A percentile compares a stretch with the other conserved stretches of the same genome.
Evolutionary conservation across 2,113 vertebrate genomes (phyloP).

Genomic region (Pedetes capensis): DNA sequence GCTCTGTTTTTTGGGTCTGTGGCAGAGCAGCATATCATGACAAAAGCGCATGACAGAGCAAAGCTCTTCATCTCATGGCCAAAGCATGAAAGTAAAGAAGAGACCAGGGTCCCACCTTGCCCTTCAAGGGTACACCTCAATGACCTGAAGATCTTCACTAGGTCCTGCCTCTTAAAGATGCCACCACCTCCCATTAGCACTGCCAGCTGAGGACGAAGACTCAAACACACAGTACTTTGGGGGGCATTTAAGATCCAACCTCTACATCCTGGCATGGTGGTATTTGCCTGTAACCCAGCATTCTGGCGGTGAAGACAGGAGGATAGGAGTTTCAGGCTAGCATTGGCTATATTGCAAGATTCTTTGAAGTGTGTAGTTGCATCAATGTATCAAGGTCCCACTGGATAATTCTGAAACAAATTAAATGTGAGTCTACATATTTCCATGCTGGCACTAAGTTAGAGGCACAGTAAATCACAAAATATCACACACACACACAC

Average conservation of each 20-base stretch:
- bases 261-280: neutral
- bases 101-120: too few relatives aligned
- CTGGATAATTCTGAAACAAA: neutral
- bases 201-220: neutral
- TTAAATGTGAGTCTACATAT: conserved; percentile 24
- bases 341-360: neutral
- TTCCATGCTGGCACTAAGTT: neutral
- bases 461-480: neutral
- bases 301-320: too few relatives aligned
- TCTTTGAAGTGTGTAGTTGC: neutral
- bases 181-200: neutral
- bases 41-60: neutral
- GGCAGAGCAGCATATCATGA: neutral
- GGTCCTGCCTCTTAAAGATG: neutral
- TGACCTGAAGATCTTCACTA: neutral
- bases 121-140: neutral
- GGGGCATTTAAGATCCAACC: neutral
- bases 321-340: too few relatives aligned
- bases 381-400: neutral
- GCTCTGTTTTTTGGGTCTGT: neutral
- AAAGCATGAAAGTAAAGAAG: neutral
- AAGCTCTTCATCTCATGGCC: neutral
- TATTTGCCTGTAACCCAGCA: too few relatives aligned
- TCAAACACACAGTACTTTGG: too few relatives aligned
- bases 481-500: neutral